Percentiles rank a stretch among this genome's conserved stretches.
phyloP scores from a whole-genome alignment of 2,113 vertebrate genomes.

The Misgurnus mizolepis region DNA sequence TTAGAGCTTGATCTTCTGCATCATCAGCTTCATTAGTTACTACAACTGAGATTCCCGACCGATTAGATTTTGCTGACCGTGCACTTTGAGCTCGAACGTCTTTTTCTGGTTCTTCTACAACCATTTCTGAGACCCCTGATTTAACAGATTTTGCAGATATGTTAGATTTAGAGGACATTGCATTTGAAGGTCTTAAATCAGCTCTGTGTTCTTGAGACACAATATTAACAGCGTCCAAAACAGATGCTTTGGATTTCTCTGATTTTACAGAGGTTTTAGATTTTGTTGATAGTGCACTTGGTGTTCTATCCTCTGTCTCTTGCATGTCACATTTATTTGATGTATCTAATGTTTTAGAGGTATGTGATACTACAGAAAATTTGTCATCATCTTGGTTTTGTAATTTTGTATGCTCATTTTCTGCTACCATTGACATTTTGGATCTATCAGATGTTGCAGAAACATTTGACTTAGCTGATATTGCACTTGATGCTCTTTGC shows the following conservation, averaged over 20 bases:
- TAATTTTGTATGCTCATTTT: too few relatives aligned
- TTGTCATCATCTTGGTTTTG: background rate
- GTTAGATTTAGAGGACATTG: constrained; percentile 6
- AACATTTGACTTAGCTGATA: constrained; percentile 51
- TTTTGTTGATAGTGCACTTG: constrained; percentile 34
- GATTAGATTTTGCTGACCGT: constrained; percentile 64
- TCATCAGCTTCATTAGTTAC: constrained; percentile 1
- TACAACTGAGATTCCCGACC: constrained; percentile 51
- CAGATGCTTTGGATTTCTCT: constrained; percentile 15
- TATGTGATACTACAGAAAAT: background rate
- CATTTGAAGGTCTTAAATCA: constrained; percentile 11
- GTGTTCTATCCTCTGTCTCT: constrained; percentile 31
- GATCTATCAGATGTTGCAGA: constrained; percentile 50
- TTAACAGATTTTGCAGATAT: constrained; percentile 16
- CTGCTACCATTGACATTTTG: constrained; percentile 20
- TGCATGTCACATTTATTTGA: background rate
- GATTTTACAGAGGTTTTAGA: constrained; percentile 3
- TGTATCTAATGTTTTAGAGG: background rate
- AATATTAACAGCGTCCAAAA: background rate
- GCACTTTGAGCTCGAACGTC: constrained; percentile 58
- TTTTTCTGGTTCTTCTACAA: constrained; percentile 4
- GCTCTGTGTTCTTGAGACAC: background rate
- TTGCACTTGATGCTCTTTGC: constrained; percentile 31
- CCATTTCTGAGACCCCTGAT: background rate
- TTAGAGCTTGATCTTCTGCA: constrained; percentile 10